Conservation (phyloP, 2,888 invertebrate genomes). For the Lordiphosa andalusiaca region DNA sequence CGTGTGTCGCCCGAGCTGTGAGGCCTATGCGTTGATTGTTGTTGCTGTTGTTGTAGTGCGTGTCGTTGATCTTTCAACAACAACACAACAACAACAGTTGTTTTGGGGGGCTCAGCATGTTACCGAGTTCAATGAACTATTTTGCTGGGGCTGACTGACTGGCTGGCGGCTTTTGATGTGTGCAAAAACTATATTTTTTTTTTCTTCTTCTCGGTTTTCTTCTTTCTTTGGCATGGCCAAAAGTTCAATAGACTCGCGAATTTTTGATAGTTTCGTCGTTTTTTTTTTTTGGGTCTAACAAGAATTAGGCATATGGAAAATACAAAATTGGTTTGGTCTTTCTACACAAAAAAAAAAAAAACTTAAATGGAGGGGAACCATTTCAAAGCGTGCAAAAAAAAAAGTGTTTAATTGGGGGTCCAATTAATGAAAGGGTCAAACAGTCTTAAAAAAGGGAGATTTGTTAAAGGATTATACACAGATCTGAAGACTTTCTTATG, state of each 20-base stretch:
- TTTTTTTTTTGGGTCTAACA: slow-evolving; percentile 3
- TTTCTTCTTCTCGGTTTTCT: slow-evolving; percentile 35
- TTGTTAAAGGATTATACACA: too few species aligned
- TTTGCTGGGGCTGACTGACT: slow-evolving; percentile 41
- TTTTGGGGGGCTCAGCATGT: slow-evolving; percentile 19
- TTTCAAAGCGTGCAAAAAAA: too few species aligned
- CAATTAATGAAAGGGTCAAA: too few species aligned
- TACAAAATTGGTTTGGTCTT: too few species aligned
- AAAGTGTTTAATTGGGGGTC: too few species aligned
- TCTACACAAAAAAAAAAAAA: too few species aligned
- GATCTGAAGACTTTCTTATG: too few species aligned
- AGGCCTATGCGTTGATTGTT: slow-evolving; percentile 29
- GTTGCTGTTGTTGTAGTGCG: slow-evolving; percentile 55
- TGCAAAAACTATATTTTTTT: slow-evolving; percentile 37
- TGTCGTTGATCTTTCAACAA: slow-evolving; percentile 69
- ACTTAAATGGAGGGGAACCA: too few species aligned
- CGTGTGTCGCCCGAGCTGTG: slow-evolving; percentile 26
- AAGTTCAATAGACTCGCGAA: slow-evolving; percentile 75
- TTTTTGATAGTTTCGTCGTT: slow-evolving; percentile 15
- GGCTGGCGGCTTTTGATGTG: slow-evolving; percentile 14
- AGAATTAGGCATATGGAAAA: too few species aligned
- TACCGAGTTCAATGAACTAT: slow-evolving; percentile 61
- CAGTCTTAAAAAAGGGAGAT: too few species aligned
- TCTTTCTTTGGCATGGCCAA: slow-evolving; percentile 18
- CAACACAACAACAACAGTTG: slow-evolving; percentile 23